Percentiles rank a stretch among this genome's conserved stretches.
Conservation (phyloP, 2,888 invertebrate genomes). For the Polydrusus pterygomalis region DNA sequence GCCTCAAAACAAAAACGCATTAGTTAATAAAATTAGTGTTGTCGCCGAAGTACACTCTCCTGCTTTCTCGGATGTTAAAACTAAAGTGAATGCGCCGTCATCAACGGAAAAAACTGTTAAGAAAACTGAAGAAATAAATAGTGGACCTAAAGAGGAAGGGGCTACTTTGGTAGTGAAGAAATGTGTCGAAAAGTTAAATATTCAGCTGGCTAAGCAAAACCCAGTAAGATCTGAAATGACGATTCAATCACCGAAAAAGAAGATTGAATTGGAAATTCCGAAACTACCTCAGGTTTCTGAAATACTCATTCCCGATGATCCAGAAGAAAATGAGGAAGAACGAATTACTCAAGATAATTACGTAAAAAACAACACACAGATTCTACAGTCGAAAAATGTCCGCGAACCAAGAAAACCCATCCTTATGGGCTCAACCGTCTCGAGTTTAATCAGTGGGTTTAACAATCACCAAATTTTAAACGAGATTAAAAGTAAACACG, state of each 20-base stretch:
- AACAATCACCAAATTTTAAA: slow-evolving; percentile 74
- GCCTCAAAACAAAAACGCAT: slow-evolving; percentile 63
- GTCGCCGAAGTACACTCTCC: slow-evolving; percentile 68
- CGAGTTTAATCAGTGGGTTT: slow-evolving; percentile 72
- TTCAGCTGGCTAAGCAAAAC: slow-evolving; percentile 68
- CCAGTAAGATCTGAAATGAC: slow-evolving; percentile 62
- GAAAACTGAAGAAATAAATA: slow-evolving; percentile 53
- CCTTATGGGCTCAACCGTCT: slow-evolving; percentile 78
- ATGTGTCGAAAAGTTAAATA: slow-evolving; percentile 67
- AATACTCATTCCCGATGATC: slow-evolving; percentile 82
- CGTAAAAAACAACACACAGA: slow-evolving; percentile 70
- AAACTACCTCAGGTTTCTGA: slow-evolving; percentile 85
- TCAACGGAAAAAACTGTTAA: slow-evolving; percentile 47
- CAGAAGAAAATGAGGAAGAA: slow-evolving; percentile 67
- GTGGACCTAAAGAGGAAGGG: slow-evolving; percentile 43
- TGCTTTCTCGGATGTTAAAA: slow-evolving; percentile 63
- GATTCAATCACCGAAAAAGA: slow-evolving; percentile 68
- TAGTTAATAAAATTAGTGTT: slow-evolving; percentile 66
- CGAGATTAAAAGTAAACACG: slow-evolving; percentile 73
- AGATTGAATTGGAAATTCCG: slow-evolving; percentile 79
- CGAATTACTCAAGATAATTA: slow-evolving; percentile 70
- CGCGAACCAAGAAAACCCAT: slow-evolving; percentile 74
- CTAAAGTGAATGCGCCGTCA: slow-evolving; percentile 59
- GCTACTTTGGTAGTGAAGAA: slow-evolving; percentile 66
- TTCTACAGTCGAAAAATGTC: slow-evolving; percentile 70